Evolutionary conservation across 2,113 vertebrate genomes (phyloP).

Genomic region (Herpetotheres cachinnans): DNA sequence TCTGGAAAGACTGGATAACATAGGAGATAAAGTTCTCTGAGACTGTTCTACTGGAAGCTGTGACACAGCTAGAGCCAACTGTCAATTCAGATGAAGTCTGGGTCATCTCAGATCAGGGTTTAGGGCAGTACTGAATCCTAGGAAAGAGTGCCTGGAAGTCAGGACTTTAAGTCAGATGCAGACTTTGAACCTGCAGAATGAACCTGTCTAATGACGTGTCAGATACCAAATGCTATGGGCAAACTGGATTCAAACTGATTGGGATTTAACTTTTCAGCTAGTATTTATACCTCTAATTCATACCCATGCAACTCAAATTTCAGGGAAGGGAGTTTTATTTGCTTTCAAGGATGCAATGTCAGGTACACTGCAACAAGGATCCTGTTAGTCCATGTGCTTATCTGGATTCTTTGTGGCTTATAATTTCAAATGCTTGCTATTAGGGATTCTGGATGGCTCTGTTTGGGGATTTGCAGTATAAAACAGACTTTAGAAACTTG

Average conservation of each 20-base stretch:
- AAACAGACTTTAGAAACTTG: background rate
- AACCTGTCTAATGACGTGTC: background rate
- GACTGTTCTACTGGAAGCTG: background rate
- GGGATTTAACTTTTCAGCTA: background rate
- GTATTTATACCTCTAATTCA: background rate
- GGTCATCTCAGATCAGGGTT: background rate
- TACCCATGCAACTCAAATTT: background rate
- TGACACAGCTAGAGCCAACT: background rate
- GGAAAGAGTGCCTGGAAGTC: background rate
- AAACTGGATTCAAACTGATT: background rate
- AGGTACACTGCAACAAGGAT: background rate
- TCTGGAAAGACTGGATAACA: background rate
- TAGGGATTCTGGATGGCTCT: background rate
- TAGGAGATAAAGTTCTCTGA: background rate
- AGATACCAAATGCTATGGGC: background rate
- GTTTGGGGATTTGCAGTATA: background rate
- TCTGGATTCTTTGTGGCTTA: background rate
- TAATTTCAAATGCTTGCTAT: background rate
- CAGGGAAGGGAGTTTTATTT: background rate
- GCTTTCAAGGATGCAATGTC: background rate
- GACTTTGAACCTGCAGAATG: background rate
- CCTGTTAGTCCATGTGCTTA: background rate
- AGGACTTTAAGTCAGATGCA: background rate
- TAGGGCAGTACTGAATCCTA: background rate
- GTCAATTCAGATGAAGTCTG: background rate